Percentiles rank a stretch among this genome's conserved stretches.
Evolutionary conservation across 2,797 vertebrate genomes (phyloP).

Genomic region (Galaxias olidus): DNA sequence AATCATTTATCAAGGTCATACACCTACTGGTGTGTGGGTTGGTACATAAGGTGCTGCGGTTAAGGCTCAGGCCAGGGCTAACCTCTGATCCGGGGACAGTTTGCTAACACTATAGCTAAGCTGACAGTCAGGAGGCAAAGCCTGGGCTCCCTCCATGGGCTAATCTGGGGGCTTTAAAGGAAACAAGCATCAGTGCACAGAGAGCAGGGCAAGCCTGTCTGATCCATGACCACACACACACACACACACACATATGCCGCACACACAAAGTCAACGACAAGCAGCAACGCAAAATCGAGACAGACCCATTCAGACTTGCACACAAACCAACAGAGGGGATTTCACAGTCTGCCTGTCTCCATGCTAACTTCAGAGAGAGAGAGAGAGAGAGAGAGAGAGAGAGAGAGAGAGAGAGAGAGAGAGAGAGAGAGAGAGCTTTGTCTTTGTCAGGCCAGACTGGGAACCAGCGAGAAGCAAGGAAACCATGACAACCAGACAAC

Average conservation of each 20-base stretch:
- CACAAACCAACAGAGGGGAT: conserved; percentile 12
- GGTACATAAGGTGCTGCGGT: conserved; percentile 55
- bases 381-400: conserved; percentile 23
- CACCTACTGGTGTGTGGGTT: conserved; percentile 52
- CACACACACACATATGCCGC: conserved; percentile 18
- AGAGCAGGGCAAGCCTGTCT: conserved; percentile 68
- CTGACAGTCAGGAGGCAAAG: conserved; percentile 70
- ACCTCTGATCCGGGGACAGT: conserved; percentile 63
- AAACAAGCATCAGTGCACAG: too few relatives aligned
- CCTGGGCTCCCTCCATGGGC: conserved; percentile 71
- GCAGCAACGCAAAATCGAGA: neutral
- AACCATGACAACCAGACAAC: conserved; percentile 78
- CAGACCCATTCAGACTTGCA: conserved; percentile 8
- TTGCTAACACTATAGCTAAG: conserved; percentile 68
- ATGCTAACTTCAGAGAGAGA: conserved; percentile 44
- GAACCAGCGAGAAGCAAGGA: conserved; percentile 68
- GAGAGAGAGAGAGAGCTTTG: conserved; percentile 31
- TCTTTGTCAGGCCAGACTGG: conserved; percentile 63
- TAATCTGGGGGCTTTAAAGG: conserved; percentile 73
- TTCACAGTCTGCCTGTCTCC: conserved; percentile 12
- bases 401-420: neutral
- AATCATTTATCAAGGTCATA: conserved; percentile 65
- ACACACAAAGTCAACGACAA: too few relatives aligned
- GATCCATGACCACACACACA: conserved; percentile 54
- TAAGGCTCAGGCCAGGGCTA: conserved; percentile 46